Conservation (phyloP, 2,797 vertebrate species). For the Pristis pectinata region DNA sequence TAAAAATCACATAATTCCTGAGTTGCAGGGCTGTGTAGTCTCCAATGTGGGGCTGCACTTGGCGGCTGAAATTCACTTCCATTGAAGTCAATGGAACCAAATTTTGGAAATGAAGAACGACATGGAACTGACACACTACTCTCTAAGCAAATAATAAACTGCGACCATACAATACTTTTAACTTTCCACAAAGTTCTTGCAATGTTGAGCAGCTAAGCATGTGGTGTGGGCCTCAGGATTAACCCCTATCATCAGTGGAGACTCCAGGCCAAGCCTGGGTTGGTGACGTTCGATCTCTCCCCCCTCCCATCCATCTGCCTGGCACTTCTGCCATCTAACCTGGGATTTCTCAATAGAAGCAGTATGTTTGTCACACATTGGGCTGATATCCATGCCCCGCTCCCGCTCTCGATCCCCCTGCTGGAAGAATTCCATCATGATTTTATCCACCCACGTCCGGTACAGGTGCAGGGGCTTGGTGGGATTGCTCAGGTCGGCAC, state of each 20-base stretch:
- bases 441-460: slow-evolving; percentile 79
- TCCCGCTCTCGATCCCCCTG: slow-evolving; percentile 83
- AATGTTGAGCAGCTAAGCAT: too few species aligned
- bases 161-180: too few species aligned
- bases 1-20: background rate
- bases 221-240: too few species aligned
- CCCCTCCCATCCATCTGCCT: background rate
- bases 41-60: too few species aligned
- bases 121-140: too few species aligned
- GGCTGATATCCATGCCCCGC: slow-evolving; percentile 85
- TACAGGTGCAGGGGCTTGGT: slow-evolving; percentile 85
- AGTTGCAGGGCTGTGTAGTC: too few species aligned
- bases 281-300: background rate
- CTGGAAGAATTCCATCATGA: slow-evolving; percentile 82
- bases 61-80: too few species aligned
- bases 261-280: background rate
- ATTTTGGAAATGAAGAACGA: too few species aligned
- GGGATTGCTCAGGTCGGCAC: slow-evolving; percentile 86
- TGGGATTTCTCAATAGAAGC: slow-evolving; percentile 86
- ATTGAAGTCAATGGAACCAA: too few species aligned
- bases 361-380: slow-evolving; percentile 87
- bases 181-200: too few species aligned
- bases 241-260: background rate
- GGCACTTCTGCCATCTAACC: slow-evolving; percentile 51
- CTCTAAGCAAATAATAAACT: too few species aligned